Conservation (phyloP, 1,140 invertebrate species). For the silkworm (Bombyx mori) region ASM3026992v2 NC_085128.1:8819001-8819500, state of each 20-base stretch:
- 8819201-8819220: conserved; percentile 47
- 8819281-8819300: conserved; percentile 56
- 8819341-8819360: conserved; percentile 25
- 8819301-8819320: conserved; percentile 61
- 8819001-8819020: too few relatives aligned
- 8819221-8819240: conserved; percentile 40
- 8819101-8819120: too few relatives aligned
- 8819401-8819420: background rate
- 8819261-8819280: conserved; percentile 44
- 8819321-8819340: conserved; percentile 62
- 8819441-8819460: background rate
- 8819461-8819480: background rate
- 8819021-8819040: too few relatives aligned
- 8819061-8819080: too few relatives aligned
- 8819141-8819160: too few relatives aligned
- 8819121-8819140: too few relatives aligned
- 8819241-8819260: conserved; percentile 61
- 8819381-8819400: too few relatives aligned
- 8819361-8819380: too few relatives aligned
- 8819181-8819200: conserved; percentile 30
- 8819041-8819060: too few relatives aligned
- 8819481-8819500: too few relatives aligned
- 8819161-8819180: conserved; percentile 4
- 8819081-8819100: too few relatives aligned
- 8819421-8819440: background rate